Evolutionary conservation across 92 coral and sea anemone species (phyloP).

Genomic region (Porites divaricata): DNA sequence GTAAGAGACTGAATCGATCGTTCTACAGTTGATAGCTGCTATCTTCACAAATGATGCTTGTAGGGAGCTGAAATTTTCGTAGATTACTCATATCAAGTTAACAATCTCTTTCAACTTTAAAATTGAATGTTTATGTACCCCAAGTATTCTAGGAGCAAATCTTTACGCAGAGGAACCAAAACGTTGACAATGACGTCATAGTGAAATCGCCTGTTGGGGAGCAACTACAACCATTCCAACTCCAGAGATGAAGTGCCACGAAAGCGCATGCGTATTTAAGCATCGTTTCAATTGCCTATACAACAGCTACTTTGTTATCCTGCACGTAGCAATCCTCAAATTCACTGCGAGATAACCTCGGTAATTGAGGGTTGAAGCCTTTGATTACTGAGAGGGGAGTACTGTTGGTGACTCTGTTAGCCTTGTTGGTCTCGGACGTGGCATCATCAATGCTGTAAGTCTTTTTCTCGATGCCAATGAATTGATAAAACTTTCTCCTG

Average conservation of each 20-base stretch:
- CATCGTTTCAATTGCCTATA: background rate
- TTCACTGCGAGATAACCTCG: background rate
- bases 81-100: too few relatives aligned
- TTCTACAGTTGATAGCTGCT: too few relatives aligned
- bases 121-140: too few relatives aligned
- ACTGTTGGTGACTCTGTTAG: constrained; percentile 10
- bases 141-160: too few relatives aligned
- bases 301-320: background rate
- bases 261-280: background rate
- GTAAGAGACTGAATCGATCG: too few relatives aligned
- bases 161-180: too few relatives aligned
- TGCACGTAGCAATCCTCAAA: background rate
- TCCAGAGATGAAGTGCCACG: background rate
- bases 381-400: background rate
- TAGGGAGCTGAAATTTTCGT: too few relatives aligned
- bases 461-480: constrained; percentile 12
- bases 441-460: background rate
- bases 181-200: too few relatives aligned
- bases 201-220: too few relatives aligned
- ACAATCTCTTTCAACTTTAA: too few relatives aligned
- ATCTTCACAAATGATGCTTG: too few relatives aligned
- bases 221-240: background rate
- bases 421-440: constrained; percentile 5
- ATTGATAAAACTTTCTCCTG: constrained; percentile 38
- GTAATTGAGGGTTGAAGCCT: background rate